Percentiles rank a stretch among this genome's conserved stretches.
Evolutionary conservation across 2,888 invertebrate species (phyloP).

Genomic region (Hyalella azteca): DNA sequence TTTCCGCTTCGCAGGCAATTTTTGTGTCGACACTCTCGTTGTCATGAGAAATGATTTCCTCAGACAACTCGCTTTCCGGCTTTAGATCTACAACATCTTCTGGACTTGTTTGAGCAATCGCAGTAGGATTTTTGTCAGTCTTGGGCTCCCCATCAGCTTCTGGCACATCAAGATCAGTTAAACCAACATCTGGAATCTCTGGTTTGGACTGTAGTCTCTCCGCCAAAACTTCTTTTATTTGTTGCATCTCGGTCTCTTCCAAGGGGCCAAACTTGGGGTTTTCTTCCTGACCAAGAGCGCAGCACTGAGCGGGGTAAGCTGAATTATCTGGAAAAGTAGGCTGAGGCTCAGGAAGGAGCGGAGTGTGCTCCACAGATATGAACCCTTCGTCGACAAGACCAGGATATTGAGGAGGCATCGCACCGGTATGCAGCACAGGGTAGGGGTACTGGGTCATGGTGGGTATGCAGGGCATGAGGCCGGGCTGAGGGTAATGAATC

Average conservation of each 20-base stretch:
- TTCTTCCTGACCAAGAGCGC: not conserved
- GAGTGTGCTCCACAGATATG: constrained; percentile 52
- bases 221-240: constrained; percentile 51
- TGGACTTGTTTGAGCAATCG: not conserved
- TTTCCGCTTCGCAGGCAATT: too few species aligned
- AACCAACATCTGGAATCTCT: not conserved
- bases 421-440: not conserved
- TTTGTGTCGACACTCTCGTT: too few species aligned
- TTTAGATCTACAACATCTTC: not conserved
- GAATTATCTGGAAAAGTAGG: too few species aligned
- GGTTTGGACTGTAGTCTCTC: constrained; percentile 40
- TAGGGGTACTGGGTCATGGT: not conserved
- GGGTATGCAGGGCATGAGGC: constrained; percentile 21
- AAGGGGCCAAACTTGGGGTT: not conserved
- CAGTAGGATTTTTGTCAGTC: not conserved
- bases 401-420: not conserved
- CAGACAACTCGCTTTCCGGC: too few species aligned
- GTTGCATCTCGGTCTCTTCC: constrained; percentile 50
- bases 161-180: constrained; percentile 32
- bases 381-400: constrained; percentile 46
- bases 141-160: not conserved
- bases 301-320: too few species aligned
- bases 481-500: constrained; percentile 49
- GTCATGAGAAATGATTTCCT: too few species aligned
- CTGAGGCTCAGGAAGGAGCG: constrained; percentile 46